Evolutionary conservation across 2,797 vertebrate species (phyloP), one percentile per base, ranked within the genome.

Genomic region (Hirundo rustica): DNA sequence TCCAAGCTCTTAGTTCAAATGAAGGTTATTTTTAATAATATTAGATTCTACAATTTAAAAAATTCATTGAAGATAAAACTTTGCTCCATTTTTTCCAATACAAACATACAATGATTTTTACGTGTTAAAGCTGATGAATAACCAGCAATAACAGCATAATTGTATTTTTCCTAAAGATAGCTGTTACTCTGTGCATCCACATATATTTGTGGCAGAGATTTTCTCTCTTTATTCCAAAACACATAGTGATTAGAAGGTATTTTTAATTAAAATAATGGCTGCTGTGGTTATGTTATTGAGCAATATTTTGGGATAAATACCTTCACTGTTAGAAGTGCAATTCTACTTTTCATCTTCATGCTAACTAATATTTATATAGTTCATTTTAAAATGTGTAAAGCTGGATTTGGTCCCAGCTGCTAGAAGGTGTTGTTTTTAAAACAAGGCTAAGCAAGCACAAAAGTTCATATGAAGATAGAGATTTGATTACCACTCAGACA

Each of bases 361-460:
- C 82, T 91, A 93, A 96, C 62, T 96, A 96, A 93, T 97, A 97
- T 95, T 97, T 95, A 82, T 93, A 77, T 71, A 94, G 73, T 86
- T 96, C 94, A 90, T 82, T 93, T 94, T 79, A 81, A 96, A 95
- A 95, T 96, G 94, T 96, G 95, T 84, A 97, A 97, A 97, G 94
- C 71, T 98, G 96, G 95, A 95, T 91, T 94, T 87, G 71, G 84
- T 96, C 93, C 97, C 93, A 97, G 72, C 80, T 95, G 97, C 96
- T 97, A 93, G 96, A 97, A 98, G 97, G 90, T 96, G 96, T 96
- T 98, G 93, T 96, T 97, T 96, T 93, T 97, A 93, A 97, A 98
- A 96, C 94, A 97, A 97, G 96, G 96, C 95, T 97, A 97, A 98
- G 93, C 97, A 98, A 98, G 97, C 89, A 98, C 91, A 95, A 74